Base-by-base conservation (phyloP, 2,113 vertebrate species). In the Numida meleagris region DNA sequence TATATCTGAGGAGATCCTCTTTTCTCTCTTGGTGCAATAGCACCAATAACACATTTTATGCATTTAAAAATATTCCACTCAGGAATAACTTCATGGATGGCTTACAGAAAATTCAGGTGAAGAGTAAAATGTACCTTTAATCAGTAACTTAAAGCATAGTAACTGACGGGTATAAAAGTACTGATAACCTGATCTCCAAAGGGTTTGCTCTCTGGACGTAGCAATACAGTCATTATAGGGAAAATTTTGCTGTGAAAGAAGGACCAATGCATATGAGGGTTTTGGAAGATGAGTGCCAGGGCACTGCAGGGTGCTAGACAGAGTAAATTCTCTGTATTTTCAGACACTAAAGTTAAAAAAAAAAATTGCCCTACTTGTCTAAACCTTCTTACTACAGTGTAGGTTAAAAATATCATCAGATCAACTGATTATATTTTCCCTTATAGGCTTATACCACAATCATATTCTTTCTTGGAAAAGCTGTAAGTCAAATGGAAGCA, bases 361-460 rank as follows among this genome's bases (percentile, higher is more conserved):
- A 58, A 71, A 74, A 65, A 14, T 23, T 95, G 36, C 27, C 2
- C 14, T 62, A 58, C n/a, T 85, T 90, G 14, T 73, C 67, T 93
- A 76, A 86, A 13, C 20, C 40, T 61, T 62, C 46, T 50, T 81
- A 73, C 53, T 88, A 17, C 4, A 18, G 48, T 76, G 93, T 58
- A 66, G 40, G 57, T 94, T 93, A 89, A 93, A 97, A 89, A 92
- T 89, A 48, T 10, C 34, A 46, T 72, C 10, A 6, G 51, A 72
- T 53, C 53, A 90, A 11, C 34, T 85, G 50, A 93, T 29, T 29
- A 55, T 86, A 66, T 86, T 82, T 96, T 62, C 72, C 76, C 13
- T 67, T 95, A 48, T 21, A 81, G 55, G 23, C 17, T 25, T 76
- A 61, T 38, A 50, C 21, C 19, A 50, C 40, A 19, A 65, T 15